These are phyloP conservation scores for Stictonetta naevosa DNA, from an alignment of 2,113 vertebrate species.

Conservation along the genomic window DNA sequence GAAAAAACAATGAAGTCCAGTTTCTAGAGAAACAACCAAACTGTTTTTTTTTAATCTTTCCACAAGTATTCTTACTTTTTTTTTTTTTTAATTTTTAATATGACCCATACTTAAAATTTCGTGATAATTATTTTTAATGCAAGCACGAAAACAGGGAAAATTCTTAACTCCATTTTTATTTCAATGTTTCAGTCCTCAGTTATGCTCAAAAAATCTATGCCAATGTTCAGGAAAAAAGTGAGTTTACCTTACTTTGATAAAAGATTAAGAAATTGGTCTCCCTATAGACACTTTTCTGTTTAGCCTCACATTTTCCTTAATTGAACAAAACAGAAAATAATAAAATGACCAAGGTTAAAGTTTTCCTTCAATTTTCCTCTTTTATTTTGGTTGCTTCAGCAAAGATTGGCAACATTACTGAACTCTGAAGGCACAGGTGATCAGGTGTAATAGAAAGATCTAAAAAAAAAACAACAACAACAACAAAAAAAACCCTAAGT, in stretches of 20 bases:
- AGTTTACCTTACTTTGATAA: neutral
- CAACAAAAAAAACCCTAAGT: neutral
- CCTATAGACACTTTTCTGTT: neutral
- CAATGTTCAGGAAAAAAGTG: neutral
- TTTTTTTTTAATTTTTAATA: neutral
- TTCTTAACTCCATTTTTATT: neutral
- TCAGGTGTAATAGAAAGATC: neutral
- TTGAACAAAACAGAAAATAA: neutral
- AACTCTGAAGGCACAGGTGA: neutral
- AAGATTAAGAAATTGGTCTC: neutral
- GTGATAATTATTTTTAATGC: neutral
- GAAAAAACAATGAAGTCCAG: neutral
- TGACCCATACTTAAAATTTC: neutral
- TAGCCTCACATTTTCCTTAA: neutral
- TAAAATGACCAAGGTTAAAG: neutral
- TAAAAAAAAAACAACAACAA: neutral
- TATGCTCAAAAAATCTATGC: neutral
- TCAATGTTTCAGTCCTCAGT: neutral
- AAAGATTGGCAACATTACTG: neutral
- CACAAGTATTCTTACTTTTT: neutral
- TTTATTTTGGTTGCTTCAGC: constrained; percentile 16
- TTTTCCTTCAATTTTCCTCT: neutral
- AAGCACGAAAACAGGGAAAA: neutral
- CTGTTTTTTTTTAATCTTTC: neutral
- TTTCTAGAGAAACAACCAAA: neutral